Conservation (phyloP, 2,797 vertebrate species). For the Arnoldichthys spilopterus region DNA sequence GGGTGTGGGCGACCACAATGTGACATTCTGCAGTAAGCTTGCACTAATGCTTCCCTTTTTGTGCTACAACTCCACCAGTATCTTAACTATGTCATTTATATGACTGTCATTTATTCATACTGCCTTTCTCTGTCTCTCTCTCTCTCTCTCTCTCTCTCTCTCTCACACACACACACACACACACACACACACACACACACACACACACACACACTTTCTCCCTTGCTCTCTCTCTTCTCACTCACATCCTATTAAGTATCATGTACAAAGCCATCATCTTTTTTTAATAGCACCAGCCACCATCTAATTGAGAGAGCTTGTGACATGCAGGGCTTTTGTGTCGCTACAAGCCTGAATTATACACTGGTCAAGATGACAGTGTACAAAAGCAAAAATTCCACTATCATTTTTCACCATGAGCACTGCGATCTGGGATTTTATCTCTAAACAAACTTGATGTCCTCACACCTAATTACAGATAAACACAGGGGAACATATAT, state of each 20-base stretch:
- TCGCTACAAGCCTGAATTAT: constrained; percentile 45
- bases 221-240: constrained; percentile 5
- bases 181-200: too few relatives aligned
- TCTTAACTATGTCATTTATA: constrained; percentile 4
- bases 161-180: too few relatives aligned
- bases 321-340: constrained; percentile 46
- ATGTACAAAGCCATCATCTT: constrained; percentile 42
- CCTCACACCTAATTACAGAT: neutral
- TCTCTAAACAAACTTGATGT: neutral
- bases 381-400: constrained; percentile 39
- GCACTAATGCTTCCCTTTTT: neutral
- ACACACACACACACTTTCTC: too few relatives aligned
- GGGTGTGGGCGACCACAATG: neutral
- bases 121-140: neutral
- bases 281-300: constrained; percentile 52
- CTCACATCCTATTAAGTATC: constrained; percentile 52
- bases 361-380: constrained; percentile 33
- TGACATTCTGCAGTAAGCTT: neutral
- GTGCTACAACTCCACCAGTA: neutral
- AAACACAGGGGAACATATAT: neutral
- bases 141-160: neutral
- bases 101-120: neutral
- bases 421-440: neutral
- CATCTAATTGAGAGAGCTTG: constrained; percentile 43
- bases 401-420: constrained; percentile 30